Conservation (phyloP, 2,113 vertebrate species). For the Lasiurus borealis region DNA sequence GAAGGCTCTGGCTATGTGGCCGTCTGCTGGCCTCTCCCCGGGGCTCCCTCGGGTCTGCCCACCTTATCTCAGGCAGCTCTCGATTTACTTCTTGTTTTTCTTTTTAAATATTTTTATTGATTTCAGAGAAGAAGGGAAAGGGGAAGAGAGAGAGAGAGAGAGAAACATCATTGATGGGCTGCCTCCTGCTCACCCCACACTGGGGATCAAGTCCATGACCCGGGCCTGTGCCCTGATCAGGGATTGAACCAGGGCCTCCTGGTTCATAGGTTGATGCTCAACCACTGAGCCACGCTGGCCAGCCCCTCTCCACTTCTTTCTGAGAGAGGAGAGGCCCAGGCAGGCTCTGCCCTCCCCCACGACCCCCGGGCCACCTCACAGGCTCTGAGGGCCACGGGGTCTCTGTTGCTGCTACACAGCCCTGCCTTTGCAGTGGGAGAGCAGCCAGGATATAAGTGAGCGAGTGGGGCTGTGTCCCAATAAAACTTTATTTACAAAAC, state of each 20-base stretch:
- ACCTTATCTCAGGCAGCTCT: background rate
- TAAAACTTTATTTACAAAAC: constrained; percentile 15
- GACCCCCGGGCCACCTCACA: no score
- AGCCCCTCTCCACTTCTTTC: background rate
- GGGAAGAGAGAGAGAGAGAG: no score
- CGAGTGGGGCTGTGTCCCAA: background rate
- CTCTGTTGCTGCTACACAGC: background rate
- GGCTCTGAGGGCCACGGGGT: background rate
- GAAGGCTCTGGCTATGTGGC: background rate
- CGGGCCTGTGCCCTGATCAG: no score
- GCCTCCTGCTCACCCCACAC: no score
- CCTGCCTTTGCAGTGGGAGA: background rate
- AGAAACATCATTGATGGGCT: no score
- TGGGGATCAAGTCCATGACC: no score
- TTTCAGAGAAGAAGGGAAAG: no score
- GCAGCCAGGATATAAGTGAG: background rate
- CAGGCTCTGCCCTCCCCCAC: background rate
- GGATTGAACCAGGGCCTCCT: no score
- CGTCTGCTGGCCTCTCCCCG: background rate
- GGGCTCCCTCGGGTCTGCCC: background rate
- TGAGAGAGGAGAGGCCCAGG: background rate
- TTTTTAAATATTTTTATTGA: no score
- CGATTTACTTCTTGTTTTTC: background rate
- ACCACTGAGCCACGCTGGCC: no score
- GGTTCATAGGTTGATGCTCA: no score